Base-by-base conservation (phyloP, 2,888 invertebrate species). In the Cataglyphis cursor region DNA sequence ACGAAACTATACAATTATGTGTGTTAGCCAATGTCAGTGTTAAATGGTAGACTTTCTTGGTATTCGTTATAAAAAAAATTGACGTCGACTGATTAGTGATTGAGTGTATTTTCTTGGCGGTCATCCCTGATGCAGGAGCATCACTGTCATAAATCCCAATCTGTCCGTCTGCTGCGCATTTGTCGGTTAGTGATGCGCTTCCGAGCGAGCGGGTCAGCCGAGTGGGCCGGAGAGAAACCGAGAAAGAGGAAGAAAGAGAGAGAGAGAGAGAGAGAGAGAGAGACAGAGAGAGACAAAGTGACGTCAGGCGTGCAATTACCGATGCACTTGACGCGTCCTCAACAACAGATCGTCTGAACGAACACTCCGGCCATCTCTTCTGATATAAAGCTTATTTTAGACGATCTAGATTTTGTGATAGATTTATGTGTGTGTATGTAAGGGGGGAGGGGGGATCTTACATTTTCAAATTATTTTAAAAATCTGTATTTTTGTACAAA, bases 271-370 rank as follows among this genome's bases (percentile, higher is more conserved):
- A 31, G 31, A 31, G 31, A 68, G 82, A 78, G 57, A 76, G 72
- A 74, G 57, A 44, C 10, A 35, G n/a, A n/a, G 51, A 48, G 10
- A 35, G 61, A 65, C 28, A 54, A 75, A 82, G 62, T 91, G 90
- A 90, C 88, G 91, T 89, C 87, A 88, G 84, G 48, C 84, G 68
- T 86, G 85, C 87, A 91, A 92, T 91, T 90, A 91, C 87, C 85
- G 87, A 89, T 91, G 90, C 89, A 90, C 90, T 91, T 90, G 89
- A 91, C 82, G 87, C 81, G 88, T 90, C 88, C 89, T 89, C 86
- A 75, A 81, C 78, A 70, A 57, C 68, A 82, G 65, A 89, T 86
- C 85, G 81, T 85, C 85, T 65, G 57, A 75, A 87, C 83, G 70
- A 51, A 64, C 70, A 51, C 38, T 44, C 62, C 38, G 15, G 24